Evolutionary conservation across 2,888 invertebrate genomes (phyloP).

Genomic region (Sminthurides aquaticus): DNA sequence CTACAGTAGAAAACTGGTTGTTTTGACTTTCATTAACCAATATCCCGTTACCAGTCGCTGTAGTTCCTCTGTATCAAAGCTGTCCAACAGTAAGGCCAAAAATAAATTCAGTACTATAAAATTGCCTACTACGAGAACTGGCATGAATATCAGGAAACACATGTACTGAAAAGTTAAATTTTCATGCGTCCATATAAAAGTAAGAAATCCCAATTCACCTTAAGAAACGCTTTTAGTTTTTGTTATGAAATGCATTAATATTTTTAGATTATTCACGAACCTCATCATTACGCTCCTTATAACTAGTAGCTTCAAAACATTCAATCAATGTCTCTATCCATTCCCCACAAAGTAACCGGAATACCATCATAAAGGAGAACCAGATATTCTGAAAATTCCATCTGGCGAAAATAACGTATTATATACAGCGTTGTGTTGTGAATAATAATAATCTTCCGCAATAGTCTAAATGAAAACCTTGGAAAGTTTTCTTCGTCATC

Average conservation of each 20-base stretch:
- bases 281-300: not conserved
- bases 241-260: no score
- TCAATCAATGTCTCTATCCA: constrained; percentile 98
- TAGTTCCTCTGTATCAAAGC: not conserved
- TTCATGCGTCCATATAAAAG: no score
- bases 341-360: constrained; percentile 92
- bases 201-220: no score
- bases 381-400: constrained; percentile 98
- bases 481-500: constrained; percentile 6
- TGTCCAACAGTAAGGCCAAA: constrained; percentile 79
- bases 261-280: no score
- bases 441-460: not conserved
- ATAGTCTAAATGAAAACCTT: not conserved
- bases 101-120: constrained; percentile 97
- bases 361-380: constrained; percentile 97
- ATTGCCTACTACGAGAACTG: constrained; percentile 91
- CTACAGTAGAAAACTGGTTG: no score
- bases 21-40: no score
- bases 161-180: constrained; percentile 56
- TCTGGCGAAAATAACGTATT: constrained; percentile 49
- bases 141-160: constrained; percentile 89
- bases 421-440: not conserved
- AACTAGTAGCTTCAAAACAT: constrained; percentile 51
- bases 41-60: not conserved
- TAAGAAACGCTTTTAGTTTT: no score